These are phyloP conservation scores for Liparis tanakae DNA, from an alignment of 2,797 vertebrate genomes.

Conservation along the genomic window DNA sequence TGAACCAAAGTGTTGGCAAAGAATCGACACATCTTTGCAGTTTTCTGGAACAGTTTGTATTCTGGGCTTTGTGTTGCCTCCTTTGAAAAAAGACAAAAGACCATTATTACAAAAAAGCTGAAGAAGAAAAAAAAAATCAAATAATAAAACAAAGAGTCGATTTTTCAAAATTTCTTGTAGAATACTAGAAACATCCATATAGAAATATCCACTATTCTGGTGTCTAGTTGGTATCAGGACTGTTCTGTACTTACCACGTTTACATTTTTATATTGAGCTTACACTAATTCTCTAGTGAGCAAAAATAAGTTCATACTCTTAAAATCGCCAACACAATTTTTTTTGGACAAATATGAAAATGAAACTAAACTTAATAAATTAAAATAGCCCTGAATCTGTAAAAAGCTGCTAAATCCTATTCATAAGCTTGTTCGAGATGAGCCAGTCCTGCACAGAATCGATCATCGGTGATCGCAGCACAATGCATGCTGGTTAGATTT, in stretches of 20 bases:
- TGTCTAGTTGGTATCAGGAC: no score
- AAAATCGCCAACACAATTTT: no score
- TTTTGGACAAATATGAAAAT: neutral
- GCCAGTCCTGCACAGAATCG: no score
- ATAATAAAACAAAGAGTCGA: neutral
- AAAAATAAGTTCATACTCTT: no score
- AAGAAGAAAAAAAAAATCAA: neutral
- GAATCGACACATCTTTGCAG: conserved; percentile 93
- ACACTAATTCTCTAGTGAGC: no score
- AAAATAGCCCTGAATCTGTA: neutral
- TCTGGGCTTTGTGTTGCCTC: conserved; percentile 83
- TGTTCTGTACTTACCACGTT: no score
- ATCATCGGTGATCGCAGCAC: no score
- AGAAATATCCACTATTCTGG: neutral
- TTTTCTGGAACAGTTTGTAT: conserved; percentile 92
- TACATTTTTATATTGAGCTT: no score
- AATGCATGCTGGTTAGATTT: no score
- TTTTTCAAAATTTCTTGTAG: neutral
- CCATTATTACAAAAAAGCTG: conserved; percentile 17
- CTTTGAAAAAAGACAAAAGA: conserved; percentile 70
- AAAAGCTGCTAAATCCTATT: neutral
- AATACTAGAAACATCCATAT: conserved; percentile 15
- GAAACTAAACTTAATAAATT: neutral
- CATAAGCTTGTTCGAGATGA: no score
- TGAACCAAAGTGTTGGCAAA: conserved; percentile 95